Percentiles rank a stretch among this genome's conserved stretches.
Conservation (phyloP, 2,113 vertebrate genomes). For the Amphiprion percula region DNA sequence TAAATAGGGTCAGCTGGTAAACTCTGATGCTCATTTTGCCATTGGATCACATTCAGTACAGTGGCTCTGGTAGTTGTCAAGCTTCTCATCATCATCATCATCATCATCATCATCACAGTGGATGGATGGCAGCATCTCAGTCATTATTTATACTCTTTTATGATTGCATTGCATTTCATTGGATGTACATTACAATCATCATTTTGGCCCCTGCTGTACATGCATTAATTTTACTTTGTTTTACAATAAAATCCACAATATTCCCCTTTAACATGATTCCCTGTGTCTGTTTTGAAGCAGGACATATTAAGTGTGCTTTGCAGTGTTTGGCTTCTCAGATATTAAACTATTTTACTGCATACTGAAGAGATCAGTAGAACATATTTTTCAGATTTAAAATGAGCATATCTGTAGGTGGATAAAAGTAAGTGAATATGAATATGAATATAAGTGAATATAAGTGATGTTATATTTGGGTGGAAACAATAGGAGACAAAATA, state of each 20-base stretch:
- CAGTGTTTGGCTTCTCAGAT: conserved; percentile 1
- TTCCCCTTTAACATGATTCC: not conserved
- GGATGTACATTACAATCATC: conserved; percentile 36
- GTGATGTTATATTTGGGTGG: not conserved
- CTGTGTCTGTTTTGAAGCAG: conserved; percentile 9
- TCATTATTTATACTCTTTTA: conserved; percentile 18
- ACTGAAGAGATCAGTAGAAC: not conserved
- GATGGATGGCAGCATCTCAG: conserved; percentile 16
- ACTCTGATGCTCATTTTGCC: not conserved
- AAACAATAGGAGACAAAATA: not conserved
- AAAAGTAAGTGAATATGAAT: no score
- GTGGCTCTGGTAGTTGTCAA: conserved; percentile 63
- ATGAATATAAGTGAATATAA: not conserved
- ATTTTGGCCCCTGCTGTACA: conserved; percentile 6
- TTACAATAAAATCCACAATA: conserved; percentile 2
- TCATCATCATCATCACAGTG: conserved; percentile 36
- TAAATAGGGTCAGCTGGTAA: not conserved
- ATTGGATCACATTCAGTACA: conserved; percentile 1
- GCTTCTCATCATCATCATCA: conserved; percentile 51
- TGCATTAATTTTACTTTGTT: conserved; percentile 20
- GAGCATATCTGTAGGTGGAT: no score
- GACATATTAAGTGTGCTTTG: not conserved
- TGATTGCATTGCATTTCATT: conserved; percentile 51
- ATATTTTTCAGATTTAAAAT: not conserved
- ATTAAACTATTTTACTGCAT: not conserved